Evolutionary conservation across 2,797 vertebrate genomes (phyloP).

Genomic region (Crypturellus tataupa): DNA sequence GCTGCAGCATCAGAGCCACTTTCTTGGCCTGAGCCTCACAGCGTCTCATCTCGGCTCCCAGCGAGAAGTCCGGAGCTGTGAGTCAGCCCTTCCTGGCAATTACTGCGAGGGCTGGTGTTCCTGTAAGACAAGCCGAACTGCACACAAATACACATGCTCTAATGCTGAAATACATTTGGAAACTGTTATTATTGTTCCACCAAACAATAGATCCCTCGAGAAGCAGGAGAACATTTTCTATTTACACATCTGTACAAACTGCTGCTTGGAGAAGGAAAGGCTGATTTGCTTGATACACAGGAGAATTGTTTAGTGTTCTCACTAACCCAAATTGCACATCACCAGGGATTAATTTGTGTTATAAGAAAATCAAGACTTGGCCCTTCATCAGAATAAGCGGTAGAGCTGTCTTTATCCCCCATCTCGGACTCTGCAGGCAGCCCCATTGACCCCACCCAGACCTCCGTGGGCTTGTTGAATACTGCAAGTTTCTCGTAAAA

Average conservation of each 20-base stretch:
- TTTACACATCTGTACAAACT: neutral
- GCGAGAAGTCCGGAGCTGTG: slow-evolving; percentile 3
- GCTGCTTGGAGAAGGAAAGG: neutral
- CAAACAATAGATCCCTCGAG: neutral
- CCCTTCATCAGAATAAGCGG: neutral
- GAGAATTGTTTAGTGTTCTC: neutral
- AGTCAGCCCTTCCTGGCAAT: slow-evolving; percentile 57
- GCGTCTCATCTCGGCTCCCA: neutral
- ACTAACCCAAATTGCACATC: neutral
- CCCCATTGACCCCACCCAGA: neutral
- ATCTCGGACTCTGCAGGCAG: neutral
- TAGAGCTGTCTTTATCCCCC: neutral
- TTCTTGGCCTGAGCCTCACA: slow-evolving; percentile 13
- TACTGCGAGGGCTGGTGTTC: slow-evolving; percentile 3
- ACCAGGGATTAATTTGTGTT: neutral
- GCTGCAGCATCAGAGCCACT: neutral
- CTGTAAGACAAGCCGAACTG: neutral
- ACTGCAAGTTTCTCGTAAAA: neutral
- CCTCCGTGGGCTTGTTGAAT: neutral
- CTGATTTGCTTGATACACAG: neutral
- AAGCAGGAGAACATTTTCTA: neutral
- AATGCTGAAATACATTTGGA: neutral
- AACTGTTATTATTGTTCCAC: neutral
- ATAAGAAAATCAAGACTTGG: neutral
- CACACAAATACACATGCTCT: neutral